A percentile compares a stretch with the other conserved stretches of the same genome.
phyloP scores from a whole-genome alignment of 1,140 invertebrate genomes.

The Euwallacea similis region DNA sequence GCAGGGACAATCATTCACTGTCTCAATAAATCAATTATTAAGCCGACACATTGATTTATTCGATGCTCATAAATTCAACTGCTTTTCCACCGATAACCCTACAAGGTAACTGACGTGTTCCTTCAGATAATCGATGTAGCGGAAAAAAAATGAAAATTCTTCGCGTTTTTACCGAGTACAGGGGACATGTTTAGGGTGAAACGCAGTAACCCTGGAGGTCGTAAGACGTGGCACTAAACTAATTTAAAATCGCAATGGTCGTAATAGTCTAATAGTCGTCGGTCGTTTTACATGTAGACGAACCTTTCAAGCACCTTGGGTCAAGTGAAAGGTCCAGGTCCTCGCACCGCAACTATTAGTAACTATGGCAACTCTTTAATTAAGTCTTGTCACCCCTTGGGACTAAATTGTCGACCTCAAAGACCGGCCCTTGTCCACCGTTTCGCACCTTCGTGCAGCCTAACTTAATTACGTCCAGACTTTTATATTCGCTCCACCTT shows the following conservation, averaged over 20 bases:
- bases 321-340: conserved; percentile 43
- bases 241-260: conserved; percentile 16
- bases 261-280: not conserved
- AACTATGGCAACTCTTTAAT: conserved; percentile 50
- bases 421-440: conserved; percentile 44
- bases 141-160: conserved; percentile 14
- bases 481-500: conserved; percentile 44
- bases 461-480: conserved; percentile 44
- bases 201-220: not conserved
- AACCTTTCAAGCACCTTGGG: conserved; percentile 27
- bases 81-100: conserved; percentile 2
- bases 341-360: conserved; percentile 46
- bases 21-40: conserved; percentile 27
- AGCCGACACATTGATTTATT: conserved; percentile 16
- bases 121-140: conserved; percentile 21
- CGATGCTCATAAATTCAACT: conserved; percentile 22
- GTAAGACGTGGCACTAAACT: conserved; percentile 5
- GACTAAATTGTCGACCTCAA: conserved; percentile 45
- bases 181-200: not conserved
- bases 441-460: conserved; percentile 42
- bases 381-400: conserved; percentile 44
- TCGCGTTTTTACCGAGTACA: not conserved
- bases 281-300: conserved; percentile 12
- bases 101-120: conserved; percentile 15
- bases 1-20: conserved; percentile 12